Base-by-base conservation (phyloP, 2,797 vertebrate species). In the Urosaurus nigricauda region DNA sequence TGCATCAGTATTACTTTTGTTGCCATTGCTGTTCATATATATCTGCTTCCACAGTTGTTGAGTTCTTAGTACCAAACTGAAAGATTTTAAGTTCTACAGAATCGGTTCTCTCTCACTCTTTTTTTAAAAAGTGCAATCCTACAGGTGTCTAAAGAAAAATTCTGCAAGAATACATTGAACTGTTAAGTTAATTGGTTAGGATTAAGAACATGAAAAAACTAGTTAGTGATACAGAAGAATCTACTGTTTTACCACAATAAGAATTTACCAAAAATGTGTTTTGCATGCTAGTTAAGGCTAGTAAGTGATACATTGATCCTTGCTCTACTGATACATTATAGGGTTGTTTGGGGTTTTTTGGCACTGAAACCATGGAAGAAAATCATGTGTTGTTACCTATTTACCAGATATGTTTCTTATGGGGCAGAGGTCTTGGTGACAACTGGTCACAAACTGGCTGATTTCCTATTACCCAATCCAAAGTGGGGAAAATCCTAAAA, bases 261-360 rank as follows among this genome's bases (percentile, higher is more conserved):
- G 12, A 7, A 19, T n/a, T 79, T 19, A 58, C 35, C 24, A 29
- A 78, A 83, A 68, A 60, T 65, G 37, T 35, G 68, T 71, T 84
- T 26, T 79, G 53, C 35, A 58, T 71, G 51, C 65, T 65, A 81
- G 56, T 26, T 92, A 91, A 92, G 89, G 92, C 84, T 93, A 91
- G 58, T 63, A 74, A 77, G 40, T 80, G 90, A 84, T 81, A 91
- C 65, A 88, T 37, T 13, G 43, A 84, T 81, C 77, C 87, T 51
- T 17, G 60, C 35, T 12, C 65, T 77, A 70, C 83, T 56, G 47
- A 83, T 17, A 51, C 9, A 85, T 70, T 63, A 26, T 77, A 70
- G 13, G 26, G 65, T 29, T 68, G 29, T 68, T 65, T 29, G 5
- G 8, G 11, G 2, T 24, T 60, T 79, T 89, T 71, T 89, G 75